Conservation (phyloP, 92 coral and sea anemone species). For the Bergia sp. region DNA sequence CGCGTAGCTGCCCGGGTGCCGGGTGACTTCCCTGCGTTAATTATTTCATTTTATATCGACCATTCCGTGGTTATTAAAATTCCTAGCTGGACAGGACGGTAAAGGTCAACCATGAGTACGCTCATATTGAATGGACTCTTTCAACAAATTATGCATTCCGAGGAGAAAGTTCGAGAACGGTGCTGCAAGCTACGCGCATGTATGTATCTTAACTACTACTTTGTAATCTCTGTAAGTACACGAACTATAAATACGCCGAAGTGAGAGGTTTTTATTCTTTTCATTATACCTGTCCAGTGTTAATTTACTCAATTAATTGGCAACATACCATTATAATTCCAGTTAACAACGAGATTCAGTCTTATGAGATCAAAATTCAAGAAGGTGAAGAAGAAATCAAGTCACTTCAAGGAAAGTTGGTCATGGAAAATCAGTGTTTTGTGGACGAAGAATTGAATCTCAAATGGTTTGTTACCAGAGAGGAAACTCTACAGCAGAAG, state of each 20-base stretch:
- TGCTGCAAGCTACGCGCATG: constrained; percentile 80
- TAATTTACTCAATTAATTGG: neutral
- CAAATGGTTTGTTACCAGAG: constrained; percentile 79
- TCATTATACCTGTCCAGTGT: neutral
- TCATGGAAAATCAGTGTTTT: constrained; percentile 77
- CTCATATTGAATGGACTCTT: constrained; percentile 75
- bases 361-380: constrained; percentile 61
- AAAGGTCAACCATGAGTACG: constrained; percentile 55
- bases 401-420: constrained; percentile 77
- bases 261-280: neutral
- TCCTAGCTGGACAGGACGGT: neutral
- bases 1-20: neutral
- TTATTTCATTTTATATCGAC: no score
- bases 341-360: constrained; percentile 87
- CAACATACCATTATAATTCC: neutral
- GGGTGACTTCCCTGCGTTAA: no score
- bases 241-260: neutral
- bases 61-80: no score
- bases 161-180: constrained; percentile 88
- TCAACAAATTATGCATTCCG: constrained; percentile 93
- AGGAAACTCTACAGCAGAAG: constrained; percentile 59
- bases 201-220: constrained; percentile 37
- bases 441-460: constrained; percentile 89
- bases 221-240: constrained; percentile 10
- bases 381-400: constrained; percentile 83